Evolutionary conservation across 2,888 invertebrate species (phyloP).

Genomic region (Crematogaster levior): DNA sequence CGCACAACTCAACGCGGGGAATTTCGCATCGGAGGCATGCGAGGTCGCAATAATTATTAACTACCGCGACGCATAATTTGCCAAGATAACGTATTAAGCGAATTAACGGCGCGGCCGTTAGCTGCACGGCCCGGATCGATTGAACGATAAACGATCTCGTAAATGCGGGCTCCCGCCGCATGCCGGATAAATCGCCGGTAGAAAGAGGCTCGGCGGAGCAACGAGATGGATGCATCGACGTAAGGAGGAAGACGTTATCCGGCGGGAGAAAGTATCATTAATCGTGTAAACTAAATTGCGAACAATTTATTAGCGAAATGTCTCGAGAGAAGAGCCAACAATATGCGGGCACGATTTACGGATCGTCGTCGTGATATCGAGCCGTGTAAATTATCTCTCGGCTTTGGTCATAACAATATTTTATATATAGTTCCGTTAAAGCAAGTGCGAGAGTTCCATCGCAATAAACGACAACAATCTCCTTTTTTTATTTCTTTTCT

Average conservation of each 20-base stretch:
- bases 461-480: neutral
- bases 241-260: slow-evolving; percentile 67
- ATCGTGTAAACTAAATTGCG: slow-evolving; percentile 68
- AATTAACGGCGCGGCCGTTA: slow-evolving; percentile 46
- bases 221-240: slow-evolving; percentile 44
- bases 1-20: neutral
- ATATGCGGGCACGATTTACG: slow-evolving; percentile 60
- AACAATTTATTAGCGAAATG: slow-evolving; percentile 68
- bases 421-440: neutral
- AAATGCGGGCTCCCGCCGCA: slow-evolving; percentile 31
- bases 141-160: slow-evolving; percentile 54
- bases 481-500: neutral
- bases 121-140: slow-evolving; percentile 36
- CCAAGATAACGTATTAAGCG: slow-evolving; percentile 49
- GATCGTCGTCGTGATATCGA: slow-evolving; percentile 47
- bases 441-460: neutral
- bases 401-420: neutral
- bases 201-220: slow-evolving; percentile 25
- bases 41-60: slow-evolving; percentile 27
- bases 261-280: slow-evolving; percentile 72
- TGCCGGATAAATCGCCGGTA: slow-evolving; percentile 58
- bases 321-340: slow-evolving; percentile 28
- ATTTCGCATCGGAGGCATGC: neutral
- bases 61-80: slow-evolving; percentile 47
- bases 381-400: slow-evolving; percentile 15